Conservation (phyloP, 1,140 invertebrate species). For the Aplysia californica region DNA sequence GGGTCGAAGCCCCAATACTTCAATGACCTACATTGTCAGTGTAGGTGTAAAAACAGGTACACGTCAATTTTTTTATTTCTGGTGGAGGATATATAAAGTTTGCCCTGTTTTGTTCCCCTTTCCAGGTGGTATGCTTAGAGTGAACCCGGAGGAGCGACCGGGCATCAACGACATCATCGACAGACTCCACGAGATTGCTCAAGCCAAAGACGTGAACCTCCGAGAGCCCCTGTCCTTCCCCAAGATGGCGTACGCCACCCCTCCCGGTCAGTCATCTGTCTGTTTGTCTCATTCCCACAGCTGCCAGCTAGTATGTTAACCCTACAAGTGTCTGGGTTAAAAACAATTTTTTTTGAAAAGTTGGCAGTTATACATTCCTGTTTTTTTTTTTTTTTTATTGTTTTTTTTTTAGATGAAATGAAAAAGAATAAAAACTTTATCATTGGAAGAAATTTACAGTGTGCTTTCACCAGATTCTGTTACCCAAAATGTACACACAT, state of each 20-base stretch:
- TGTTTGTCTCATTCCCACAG: too few relatives aligned
- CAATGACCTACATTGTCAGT: too few relatives aligned
- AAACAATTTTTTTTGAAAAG: background rate
- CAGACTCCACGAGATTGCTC: constrained; percentile 85
- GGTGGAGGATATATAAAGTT: too few relatives aligned
- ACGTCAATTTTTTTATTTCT: too few relatives aligned
- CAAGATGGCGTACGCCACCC: constrained; percentile 21
- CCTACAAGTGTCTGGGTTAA: too few relatives aligned
- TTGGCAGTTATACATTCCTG: background rate
- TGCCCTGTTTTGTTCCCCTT: constrained; percentile 10
- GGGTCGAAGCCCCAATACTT: too few relatives aligned
- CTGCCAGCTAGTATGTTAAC: too few relatives aligned
- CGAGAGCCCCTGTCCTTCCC: constrained; percentile 50
- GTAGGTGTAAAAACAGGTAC: too few relatives aligned
- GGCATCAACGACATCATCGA: constrained; percentile 84
- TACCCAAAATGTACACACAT: background rate
- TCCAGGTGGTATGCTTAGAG: constrained; percentile 80
- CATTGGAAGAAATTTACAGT: background rate
- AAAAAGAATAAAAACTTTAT: too few relatives aligned
- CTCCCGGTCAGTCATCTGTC: constrained; percentile 30
- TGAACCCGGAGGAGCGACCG: constrained; percentile 84
- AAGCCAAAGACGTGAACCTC: constrained; percentile 73
- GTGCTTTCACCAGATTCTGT: background rate
- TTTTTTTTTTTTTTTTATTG: background rate
- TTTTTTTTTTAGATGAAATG: background rate